These are phyloP conservation scores for Heterohyrax brucei DNA, from an alignment of 2,797 vertebrate species.

Conservation along the genomic window DNA sequence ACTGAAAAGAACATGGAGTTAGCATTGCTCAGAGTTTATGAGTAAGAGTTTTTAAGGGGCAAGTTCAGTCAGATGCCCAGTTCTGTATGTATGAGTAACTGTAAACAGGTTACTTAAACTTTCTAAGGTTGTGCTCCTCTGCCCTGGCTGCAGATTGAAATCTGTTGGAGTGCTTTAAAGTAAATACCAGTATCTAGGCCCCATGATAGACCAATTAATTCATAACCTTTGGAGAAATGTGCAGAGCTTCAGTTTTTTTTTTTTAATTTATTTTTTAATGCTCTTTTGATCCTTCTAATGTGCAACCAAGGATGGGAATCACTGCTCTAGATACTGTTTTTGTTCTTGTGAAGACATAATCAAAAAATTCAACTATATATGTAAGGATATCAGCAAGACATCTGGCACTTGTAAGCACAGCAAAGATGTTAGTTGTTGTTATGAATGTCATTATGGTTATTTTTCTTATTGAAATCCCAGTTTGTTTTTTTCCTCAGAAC, in stretches of 20 bases:
- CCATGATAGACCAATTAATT: background rate
- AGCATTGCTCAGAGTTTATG: background rate
- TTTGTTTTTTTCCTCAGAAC: background rate
- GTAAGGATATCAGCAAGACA: background rate
- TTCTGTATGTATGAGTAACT: background rate
- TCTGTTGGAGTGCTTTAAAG: background rate
- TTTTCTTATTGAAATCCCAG: background rate
- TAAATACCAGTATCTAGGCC: background rate
- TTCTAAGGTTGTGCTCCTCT: background rate
- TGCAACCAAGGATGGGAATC: background rate
- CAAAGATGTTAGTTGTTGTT: background rate
- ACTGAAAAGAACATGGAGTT: background rate
- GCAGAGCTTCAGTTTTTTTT: background rate
- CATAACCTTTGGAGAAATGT: background rate
- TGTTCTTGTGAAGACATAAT: background rate
- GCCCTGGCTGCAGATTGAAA: background rate
- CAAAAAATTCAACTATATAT: background rate
- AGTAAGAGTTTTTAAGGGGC: constrained; percentile 9
- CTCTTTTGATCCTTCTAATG: background rate
- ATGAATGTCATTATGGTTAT: background rate
- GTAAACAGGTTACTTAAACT: background rate
- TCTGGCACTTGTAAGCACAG: background rate
- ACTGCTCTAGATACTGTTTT: background rate
- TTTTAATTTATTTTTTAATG: background rate
- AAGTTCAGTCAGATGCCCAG: background rate